These are phyloP conservation scores for Phocides pigmalion DNA, from an alignment of 1,140 invertebrate species.

Conservation along the genomic window DNA sequence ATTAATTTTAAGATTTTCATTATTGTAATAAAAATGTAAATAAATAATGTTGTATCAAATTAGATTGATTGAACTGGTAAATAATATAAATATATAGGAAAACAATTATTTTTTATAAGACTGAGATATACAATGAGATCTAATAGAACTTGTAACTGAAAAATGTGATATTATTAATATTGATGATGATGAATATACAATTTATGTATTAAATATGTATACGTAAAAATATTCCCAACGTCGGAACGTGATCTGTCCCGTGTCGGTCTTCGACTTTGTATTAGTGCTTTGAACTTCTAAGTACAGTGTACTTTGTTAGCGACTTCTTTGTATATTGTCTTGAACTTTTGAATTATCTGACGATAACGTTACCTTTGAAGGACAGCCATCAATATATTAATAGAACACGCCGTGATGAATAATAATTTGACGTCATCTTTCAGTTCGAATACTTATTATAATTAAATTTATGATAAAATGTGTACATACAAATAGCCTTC, in stretches of 20 bases:
- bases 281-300: neutral
- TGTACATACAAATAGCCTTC: too few species aligned
- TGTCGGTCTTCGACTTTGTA: neutral
- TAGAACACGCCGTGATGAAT: neutral
- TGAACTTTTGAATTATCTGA: neutral
- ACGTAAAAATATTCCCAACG: conserved; percentile 6
- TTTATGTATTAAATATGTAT: neutral
- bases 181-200: too few species aligned
- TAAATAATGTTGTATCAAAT: too few species aligned
- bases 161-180: too few species aligned
- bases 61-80: too few species aligned
- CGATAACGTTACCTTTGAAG: neutral
- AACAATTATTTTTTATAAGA: too few species aligned
- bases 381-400: neutral
- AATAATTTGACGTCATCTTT: neutral
- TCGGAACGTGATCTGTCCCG: neutral
- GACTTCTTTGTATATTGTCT: neutral
- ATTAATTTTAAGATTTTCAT: too few species aligned
- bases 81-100: too few species aligned
- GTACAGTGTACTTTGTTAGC: conserved; percentile 13
- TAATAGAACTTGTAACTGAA: too few species aligned
- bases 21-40: too few species aligned
- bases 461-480: neutral
- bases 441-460: neutral
- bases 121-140: too few species aligned